Evolutionary conservation across 1,140 invertebrate genomes (phyloP).

Genomic region (Ceratoteleas bidentatus): DNA sequence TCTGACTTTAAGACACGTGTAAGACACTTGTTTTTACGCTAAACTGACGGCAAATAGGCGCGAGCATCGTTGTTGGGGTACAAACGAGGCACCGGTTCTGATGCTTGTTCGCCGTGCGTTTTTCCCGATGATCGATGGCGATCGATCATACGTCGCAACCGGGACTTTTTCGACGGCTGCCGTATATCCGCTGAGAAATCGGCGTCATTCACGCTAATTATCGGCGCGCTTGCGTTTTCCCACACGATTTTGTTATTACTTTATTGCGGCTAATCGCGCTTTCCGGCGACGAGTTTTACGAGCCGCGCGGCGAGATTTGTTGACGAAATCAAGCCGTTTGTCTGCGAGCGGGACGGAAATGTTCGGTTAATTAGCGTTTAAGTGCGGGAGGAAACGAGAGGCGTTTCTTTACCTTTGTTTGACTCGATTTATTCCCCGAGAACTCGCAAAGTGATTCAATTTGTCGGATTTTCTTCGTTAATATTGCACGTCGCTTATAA

Average conservation of each 20-base stretch:
- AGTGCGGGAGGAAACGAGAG: constrained; percentile 13
- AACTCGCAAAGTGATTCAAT: constrained; percentile 17
- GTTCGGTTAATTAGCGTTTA: constrained; percentile 47
- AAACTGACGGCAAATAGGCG: constrained; percentile 59
- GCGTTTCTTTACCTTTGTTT: constrained; percentile 5
- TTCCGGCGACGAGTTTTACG: constrained; percentile 35
- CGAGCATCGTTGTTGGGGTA: constrained; percentile 61
- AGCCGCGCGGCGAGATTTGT: constrained; percentile 29
- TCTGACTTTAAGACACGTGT: constrained; percentile 43
- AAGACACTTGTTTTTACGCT: constrained; percentile 48
- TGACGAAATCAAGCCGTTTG: constrained; percentile 50
- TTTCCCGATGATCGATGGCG: constrained; percentile 70
- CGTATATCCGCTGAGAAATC: constrained; percentile 46
- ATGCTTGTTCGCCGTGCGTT: constrained; percentile 68
- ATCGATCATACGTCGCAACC: constrained; percentile 73
- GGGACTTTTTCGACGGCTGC: constrained; percentile 69
- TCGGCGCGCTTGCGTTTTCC: constrained; percentile 5
- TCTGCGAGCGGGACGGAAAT: constrained; percentile 28
- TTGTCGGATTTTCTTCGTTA: constrained; percentile 26
- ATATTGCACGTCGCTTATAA: constrained; percentile 10
- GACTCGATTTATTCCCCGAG: constrained; percentile 5
- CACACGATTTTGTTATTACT: constrained; percentile 52
- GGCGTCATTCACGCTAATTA: constrained; percentile 46
- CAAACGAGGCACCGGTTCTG: constrained; percentile 64
- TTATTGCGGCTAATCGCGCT: constrained; percentile 42